These are phyloP conservation scores for Penaeus chinensis DNA, from an alignment of 1,140 invertebrate genomes.

Conservation along the genomic window DNA sequence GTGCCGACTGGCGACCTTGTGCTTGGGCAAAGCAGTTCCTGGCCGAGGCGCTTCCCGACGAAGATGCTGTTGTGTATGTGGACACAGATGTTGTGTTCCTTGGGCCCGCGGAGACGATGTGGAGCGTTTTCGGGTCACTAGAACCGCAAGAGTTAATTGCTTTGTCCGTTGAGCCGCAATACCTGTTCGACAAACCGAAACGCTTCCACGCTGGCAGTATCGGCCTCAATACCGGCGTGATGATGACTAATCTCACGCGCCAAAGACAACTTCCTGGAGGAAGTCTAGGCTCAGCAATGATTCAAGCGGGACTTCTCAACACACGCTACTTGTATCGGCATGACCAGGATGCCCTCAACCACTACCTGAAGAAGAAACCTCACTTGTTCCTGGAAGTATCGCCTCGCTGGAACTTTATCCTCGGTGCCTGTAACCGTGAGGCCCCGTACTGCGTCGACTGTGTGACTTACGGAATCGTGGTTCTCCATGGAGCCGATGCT, in stretches of 20 bases:
- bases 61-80: slow-evolving; percentile 29
- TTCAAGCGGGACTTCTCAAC: neutral
- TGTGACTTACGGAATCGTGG: neutral
- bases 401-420: slow-evolving; percentile 25
- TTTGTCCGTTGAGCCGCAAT: slow-evolving; percentile 30
- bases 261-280: neutral
- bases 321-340: neutral
- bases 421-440: slow-evolving; percentile 2
- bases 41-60: slow-evolving; percentile 17
- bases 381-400: slow-evolving; percentile 27
- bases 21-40: slow-evolving; percentile 40
- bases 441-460: slow-evolving; percentile 22
- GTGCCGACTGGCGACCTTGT: slow-evolving; percentile 20
- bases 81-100: slow-evolving; percentile 40
- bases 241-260: slow-evolving; percentile 33
- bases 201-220: slow-evolving; percentile 22
- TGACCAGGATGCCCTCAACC: slow-evolving; percentile 44
- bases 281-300: slow-evolving; percentile 9
- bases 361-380: slow-evolving; percentile 12
- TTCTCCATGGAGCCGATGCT: slow-evolving; percentile 22
- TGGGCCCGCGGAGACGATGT: slow-evolving; percentile 33
- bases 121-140: slow-evolving; percentile 23
- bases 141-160: neutral
- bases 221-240: slow-evolving; percentile 39
- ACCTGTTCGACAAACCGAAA: slow-evolving; percentile 16